Evolutionary conservation across 2,888 invertebrate species (phyloP), one percentile per base, ranked within the genome.

Genomic region (Theodoxus fluviatilis): DNA sequence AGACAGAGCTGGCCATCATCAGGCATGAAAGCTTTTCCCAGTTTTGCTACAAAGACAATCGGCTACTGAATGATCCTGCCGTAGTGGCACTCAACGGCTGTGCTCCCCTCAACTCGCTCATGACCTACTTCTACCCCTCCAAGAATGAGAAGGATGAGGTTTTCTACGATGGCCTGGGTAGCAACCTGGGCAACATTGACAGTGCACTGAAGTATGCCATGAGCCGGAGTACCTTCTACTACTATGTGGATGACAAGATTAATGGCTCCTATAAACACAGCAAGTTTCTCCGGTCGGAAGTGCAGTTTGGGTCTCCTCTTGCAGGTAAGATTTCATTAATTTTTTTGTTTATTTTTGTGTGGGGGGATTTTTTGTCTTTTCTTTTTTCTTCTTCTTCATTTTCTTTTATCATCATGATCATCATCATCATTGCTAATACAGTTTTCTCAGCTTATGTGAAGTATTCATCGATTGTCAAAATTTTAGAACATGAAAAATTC

Each of bases 121-220:
- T 85, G 67, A 81, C 83, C 31, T 84, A 84, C 70, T 83, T 84
- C 72, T 84, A 77, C 71, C 85, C 85, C 3, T 82, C 84, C 0
- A 67, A 72, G 37, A 78, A 79, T 57, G 63, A 63, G 2, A 61
- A 67, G 1, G 79, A 80, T 0, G 71, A 73, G 35, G 68, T 81
- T 28, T 76, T 76, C 70, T 84, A 80, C 69, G 85, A 85, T 72
- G 83, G 83, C 0, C 74, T 81, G 3, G 85, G 85, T 4, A 49
- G 71, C 6, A 80, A 80, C 35, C 70, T 82, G 57, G 79, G 76
- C 9, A 77, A 82, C 49, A 74, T 83, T n/a, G 78, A 81, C 43
- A 79, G 80, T 72, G 82, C 83, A 1, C 73, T 85, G 55, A 76
- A 73, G 12, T 73, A 79, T n/a, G 83, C 83, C 31, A 82, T 83